Base-by-base conservation (phyloP, 1,140 invertebrate genomes). In the Drosophila mauritiana region DNA sequence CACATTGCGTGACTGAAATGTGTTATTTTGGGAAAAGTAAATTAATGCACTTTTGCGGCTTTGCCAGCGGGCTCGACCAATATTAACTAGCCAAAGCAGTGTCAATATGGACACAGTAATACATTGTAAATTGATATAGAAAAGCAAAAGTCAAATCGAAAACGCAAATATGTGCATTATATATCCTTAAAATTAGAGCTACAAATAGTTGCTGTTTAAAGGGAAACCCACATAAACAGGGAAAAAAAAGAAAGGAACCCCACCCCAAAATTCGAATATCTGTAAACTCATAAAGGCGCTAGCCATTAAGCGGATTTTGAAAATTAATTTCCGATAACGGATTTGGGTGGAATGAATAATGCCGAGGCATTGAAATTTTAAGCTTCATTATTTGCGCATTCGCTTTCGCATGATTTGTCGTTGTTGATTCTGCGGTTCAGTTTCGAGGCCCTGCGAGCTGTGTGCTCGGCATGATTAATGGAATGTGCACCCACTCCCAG, bases 251-350 rank as follows among this genome's bases (percentile, higher is more conserved):
- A 0, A 15, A 34, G n/a, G 20, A 22, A 22, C 20, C 20, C 25
- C 10, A 8, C 20, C 2, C 11, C 11, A 25, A 11, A 31, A 11
- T 42, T 59, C 25, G 61, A 46, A 51, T 68, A 68, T 68, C 61
- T 68, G 34, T 11, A 52, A 13, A 58, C 8, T 43, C 72, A 74
- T 65, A 65, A 74, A 17, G 22, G 20, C 51, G 43, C 37, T 63
- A 55, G 74, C 58, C 67, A 70, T 70, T 70, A 70, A 48, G 52
- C 34, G 68, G 68, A 61, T 59, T 75, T 67, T 75, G 40, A 52
- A 75, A 75, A 75, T 75, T 75, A 75, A 75, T 75, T 67, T 74
- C 48, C 73, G 73, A 75, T 76, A 76, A 76, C 48, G 73, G 62
- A 54, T 76, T 53, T 49, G 55, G 42, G 34, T 34, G 34, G 37